phyloP scores from a whole-genome alignment of 2,113 vertebrate genomes.

The Haemorhous mexicanus region DNA sequence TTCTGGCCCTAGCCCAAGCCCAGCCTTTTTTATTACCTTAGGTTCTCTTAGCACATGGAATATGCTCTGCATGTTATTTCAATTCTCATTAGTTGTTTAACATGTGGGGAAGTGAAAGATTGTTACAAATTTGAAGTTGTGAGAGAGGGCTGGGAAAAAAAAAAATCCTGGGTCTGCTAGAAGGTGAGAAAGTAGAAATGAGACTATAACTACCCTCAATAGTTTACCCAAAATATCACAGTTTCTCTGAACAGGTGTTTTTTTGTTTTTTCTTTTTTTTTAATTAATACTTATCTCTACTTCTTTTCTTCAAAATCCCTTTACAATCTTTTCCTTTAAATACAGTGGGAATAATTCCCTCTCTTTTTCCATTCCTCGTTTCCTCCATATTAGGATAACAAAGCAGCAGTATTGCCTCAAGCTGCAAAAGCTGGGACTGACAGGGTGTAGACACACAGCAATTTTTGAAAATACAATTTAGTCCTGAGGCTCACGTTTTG shows the following conservation, averaged over 20 bases:
- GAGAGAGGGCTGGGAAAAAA: background rate
- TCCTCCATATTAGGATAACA: background rate
- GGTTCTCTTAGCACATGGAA: background rate
- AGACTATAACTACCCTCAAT: rapidly evolving
- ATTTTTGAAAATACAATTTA: background rate
- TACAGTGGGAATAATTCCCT: background rate
- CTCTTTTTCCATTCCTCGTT: background rate
- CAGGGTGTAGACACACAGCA: background rate
- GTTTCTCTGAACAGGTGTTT: background rate
- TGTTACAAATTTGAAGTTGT: background rate
- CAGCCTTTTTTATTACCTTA: background rate
- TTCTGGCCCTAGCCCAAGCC: background rate
- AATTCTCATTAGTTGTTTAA: background rate
- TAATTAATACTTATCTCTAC: background rate
- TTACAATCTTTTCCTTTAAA: background rate
- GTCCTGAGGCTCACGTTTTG: background rate
- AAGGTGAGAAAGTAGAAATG: background rate
- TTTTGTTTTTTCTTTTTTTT: background rate
- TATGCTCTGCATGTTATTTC: background rate
- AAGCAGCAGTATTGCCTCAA: background rate
- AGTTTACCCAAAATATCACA: background rate
- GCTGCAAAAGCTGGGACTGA: background rate
- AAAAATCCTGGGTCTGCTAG: background rate
- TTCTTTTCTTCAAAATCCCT: background rate
- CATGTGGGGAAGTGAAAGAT: background rate